Evolutionary conservation across 2,797 vertebrate genomes (phyloP).

Genomic region (Pseudomugil gertrudae): DNA sequence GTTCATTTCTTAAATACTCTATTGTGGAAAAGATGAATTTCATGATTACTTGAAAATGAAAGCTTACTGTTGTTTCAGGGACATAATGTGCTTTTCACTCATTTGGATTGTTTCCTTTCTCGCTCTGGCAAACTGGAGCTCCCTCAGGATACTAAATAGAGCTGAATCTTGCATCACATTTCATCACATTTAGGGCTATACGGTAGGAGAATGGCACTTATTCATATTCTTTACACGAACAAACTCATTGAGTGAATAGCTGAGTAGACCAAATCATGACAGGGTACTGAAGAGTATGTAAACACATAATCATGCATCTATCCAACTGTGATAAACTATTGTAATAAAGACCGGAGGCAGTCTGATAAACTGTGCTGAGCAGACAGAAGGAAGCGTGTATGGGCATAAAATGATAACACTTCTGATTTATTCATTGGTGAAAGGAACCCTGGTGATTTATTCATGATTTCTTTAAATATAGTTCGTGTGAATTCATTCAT

Average conservation of each 20-base stretch:
- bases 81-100: slow-evolving; percentile 4
- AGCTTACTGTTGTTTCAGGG: neutral
- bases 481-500: slow-evolving; percentile 70
- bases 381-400: slow-evolving; percentile 39
- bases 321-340: slow-evolving; percentile 28
- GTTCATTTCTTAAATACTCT: slow-evolving; percentile 9
- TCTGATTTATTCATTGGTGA: slow-evolving; percentile 77
- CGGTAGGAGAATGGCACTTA: slow-evolving; percentile 5
- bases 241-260: slow-evolving; percentile 20
- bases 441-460: slow-evolving; percentile 77
- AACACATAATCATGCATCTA: slow-evolving; percentile 34
- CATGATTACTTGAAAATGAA: neutral
- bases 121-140: slow-evolving; percentile 11
- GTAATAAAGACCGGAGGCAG: slow-evolving; percentile 33
- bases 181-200: slow-evolving; percentile 17
- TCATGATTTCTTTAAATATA: slow-evolving; percentile 79
- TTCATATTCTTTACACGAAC: slow-evolving; percentile 22
- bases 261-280: slow-evolving; percentile 26
- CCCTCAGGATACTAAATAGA: slow-evolving; percentile 24
- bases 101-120: slow-evolving; percentile 18
- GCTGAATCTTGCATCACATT: slow-evolving; percentile 22
- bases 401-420: slow-evolving; percentile 57
- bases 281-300: slow-evolving; percentile 15
- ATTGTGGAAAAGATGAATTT: neutral
- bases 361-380: slow-evolving; percentile 6